Base-by-base conservation (phyloP, 2,888 invertebrate species). In the Clivina fossor region DNA sequence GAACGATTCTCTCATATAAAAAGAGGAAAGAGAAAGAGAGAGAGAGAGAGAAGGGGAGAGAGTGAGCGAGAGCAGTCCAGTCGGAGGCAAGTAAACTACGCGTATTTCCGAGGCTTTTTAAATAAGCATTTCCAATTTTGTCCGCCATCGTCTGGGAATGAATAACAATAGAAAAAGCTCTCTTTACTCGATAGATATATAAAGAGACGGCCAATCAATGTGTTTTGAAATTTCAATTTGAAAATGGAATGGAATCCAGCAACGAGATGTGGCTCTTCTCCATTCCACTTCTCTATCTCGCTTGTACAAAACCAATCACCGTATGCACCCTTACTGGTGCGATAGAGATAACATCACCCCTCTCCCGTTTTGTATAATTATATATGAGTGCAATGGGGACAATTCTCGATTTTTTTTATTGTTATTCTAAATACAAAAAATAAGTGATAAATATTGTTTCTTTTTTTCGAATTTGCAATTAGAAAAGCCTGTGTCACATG, bases 211-310 rank as follows among this genome's bases (percentile, higher is more conserved):
- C 58, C 65, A 63, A 65, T 66, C 62, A 64, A 62, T 63, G 66
- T 66, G 65, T 68, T 66, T 67, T 61, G 62, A 67, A 69, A 68
- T 68, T 70, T 68, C 69, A 68, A 70, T 70, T 69, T 66, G 66
- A 66, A 69, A 68, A 68, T 68, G 64, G 62, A 64, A 64, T 63
- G 62, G 62, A 64, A 64, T 64, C 49, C 57, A 60, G 60, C 57
- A 61, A 59, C 19, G 15, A 43, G 43, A 30, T 28, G 43, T 28
- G 41, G 13, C n/a, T 15, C 26, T 11, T 2, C 49, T 19, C n/a
- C 7, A 20, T 18, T 26, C 28, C 38, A 40, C n/a, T 49, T 26
- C 26, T 49, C 40, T 28, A 19, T 30, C 30, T 13, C 49, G 15
- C 28, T 38, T 28, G 11, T n/a, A 26, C 5, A 2, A 8, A 11